phyloP scores from a whole-genome alignment of 92 coral and sea anemone genomes.

The Pocillopora meandrina region DNA sequence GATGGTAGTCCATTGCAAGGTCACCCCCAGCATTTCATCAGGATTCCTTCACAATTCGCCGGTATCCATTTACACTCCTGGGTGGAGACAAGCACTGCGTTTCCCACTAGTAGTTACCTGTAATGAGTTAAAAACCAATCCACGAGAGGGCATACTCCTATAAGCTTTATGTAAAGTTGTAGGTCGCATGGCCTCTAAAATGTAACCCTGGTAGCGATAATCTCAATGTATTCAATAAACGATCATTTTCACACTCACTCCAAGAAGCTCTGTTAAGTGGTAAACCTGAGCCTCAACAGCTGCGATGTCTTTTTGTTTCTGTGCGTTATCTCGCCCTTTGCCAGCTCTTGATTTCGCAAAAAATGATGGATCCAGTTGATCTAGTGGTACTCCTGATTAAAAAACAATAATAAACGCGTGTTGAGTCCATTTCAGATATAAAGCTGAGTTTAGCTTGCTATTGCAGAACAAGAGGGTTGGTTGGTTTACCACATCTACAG shows the following conservation, averaged over 20 bases:
- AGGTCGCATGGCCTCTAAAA: no score
- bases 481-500: not conserved
- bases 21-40: no score
- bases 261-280: constrained; percentile 87
- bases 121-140: no score
- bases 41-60: no score
- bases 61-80: no score
- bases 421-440: not conserved
- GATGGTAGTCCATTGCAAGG: no score
- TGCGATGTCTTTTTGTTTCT: constrained; percentile 84
- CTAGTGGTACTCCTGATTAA: constrained; percentile 77
- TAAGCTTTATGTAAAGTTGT: no score
- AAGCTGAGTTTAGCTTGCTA: not conserved
- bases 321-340: constrained; percentile 74
- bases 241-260: constrained; percentile 63
- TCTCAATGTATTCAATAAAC: not conserved
- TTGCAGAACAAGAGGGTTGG: not conserved
- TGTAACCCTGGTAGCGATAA: no score
- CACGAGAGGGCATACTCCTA: no score
- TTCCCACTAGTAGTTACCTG: no score
- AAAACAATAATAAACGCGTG: no score
- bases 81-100: no score
- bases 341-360: constrained; percentile 65
- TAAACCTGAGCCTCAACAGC: constrained; percentile 88
- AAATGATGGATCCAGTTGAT: constrained; percentile 82